These are phyloP conservation scores for Drosophila dunni DNA, from an alignment of 1,140 invertebrate species.

Conservation along the genomic window DNA sequence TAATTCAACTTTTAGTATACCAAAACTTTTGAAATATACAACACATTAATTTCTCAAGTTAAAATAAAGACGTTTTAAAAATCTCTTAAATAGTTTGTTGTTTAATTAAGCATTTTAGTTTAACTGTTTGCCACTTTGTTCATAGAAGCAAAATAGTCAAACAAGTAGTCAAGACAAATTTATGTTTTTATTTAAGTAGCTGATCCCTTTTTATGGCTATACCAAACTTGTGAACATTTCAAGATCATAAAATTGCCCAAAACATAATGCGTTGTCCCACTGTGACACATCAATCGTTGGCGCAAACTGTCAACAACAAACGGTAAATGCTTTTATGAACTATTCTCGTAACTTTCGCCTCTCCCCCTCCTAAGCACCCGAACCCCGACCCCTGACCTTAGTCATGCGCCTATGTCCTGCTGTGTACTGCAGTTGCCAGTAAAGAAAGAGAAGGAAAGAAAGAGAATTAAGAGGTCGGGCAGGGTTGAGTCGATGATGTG, in stretches of 20 bases:
- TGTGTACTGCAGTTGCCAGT: constrained; percentile 25
- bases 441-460: not conserved
- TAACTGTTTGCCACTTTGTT: too few relatives aligned
- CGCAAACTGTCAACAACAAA: constrained; percentile 50
- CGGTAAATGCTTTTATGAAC: constrained; percentile 50
- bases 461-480: too few relatives aligned
- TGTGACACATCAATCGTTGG: constrained; percentile 48
- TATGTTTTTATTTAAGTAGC: too few relatives aligned
- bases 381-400: not conserved
- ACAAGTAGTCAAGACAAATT: too few relatives aligned
- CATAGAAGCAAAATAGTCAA: too few relatives aligned
- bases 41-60: too few relatives aligned
- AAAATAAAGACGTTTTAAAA: too few relatives aligned
- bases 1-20: too few relatives aligned
- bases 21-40: too few relatives aligned
- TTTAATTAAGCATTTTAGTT: too few relatives aligned
- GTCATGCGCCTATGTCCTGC: constrained; percentile 16
- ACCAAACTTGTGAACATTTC: not conserved
- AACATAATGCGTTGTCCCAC: constrained; percentile 20
- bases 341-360: constrained; percentile 8
- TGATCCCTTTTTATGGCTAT: too few relatives aligned
- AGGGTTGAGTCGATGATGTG: not conserved
- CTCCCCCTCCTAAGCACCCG: not conserved
- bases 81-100: too few relatives aligned
- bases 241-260: not conserved